Evolutionary conservation across 2,888 invertebrate genomes (phyloP).

Genomic region (Oscheius onirici): DNA sequence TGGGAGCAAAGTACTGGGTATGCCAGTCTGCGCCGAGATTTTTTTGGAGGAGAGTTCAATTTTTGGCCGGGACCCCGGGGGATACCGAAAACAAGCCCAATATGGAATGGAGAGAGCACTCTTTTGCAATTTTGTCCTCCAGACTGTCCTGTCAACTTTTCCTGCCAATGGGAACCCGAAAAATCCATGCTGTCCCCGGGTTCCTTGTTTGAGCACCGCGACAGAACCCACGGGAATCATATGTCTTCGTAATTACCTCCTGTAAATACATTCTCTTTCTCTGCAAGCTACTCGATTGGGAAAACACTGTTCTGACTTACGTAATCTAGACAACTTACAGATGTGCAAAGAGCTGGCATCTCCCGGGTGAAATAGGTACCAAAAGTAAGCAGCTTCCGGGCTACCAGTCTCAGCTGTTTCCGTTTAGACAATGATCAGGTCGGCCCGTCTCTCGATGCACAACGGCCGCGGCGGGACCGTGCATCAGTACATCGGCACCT

Average conservation of each 20-base stretch:
- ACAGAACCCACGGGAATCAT: conserved; percentile 15
- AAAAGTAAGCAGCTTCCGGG: conserved; percentile 3
- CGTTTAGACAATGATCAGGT: conserved; percentile 27
- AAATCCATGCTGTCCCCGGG: not conserved
- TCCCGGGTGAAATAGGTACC: conserved; percentile 23
- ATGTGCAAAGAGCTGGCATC: conserved; percentile 13
- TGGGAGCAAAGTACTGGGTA: not conserved
- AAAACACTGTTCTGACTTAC: not conserved
- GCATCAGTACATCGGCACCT: conserved; percentile 33
- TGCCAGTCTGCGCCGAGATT: not conserved
- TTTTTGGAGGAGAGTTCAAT: conserved; percentile 15
- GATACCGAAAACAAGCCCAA: conserved; percentile 24
- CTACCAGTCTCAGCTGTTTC: not conserved
- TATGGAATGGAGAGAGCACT: conserved; percentile 24
- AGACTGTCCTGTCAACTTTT: not conserved
- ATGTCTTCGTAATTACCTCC: not conserved
- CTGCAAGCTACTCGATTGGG: not conserved
- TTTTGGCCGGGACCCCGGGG: conserved; percentile 19
- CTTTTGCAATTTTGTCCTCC: not conserved
- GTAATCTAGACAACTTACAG: not conserved
- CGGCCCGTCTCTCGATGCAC: conserved; percentile 32
- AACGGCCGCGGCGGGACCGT: conserved; percentile 16
- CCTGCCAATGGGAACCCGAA: not conserved
- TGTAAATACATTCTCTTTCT: not conserved
- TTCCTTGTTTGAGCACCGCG: not conserved